Percentiles rank a stretch among this genome's conserved stretches.
phyloP scores from a whole-genome alignment of 2,888 invertebrate species.

The Palloptera scutellata region DNA sequence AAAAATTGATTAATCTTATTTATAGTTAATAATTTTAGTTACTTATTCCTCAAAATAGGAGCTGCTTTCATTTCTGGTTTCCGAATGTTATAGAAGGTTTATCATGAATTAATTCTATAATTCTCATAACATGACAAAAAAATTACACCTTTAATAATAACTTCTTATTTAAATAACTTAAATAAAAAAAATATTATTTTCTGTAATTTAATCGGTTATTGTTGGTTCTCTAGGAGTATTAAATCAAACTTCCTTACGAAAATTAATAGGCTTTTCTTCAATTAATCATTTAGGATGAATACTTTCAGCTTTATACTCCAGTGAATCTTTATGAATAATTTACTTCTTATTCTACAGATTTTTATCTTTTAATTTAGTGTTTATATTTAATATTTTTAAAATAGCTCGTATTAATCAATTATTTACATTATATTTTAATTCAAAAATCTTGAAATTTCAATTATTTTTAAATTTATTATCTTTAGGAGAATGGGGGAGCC shows the following conservation, averaged over 20 bases:
- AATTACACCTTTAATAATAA: constrained; percentile 62
- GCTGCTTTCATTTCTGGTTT: constrained; percentile 70
- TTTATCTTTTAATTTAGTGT: constrained; percentile 25
- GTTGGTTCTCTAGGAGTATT: constrained; percentile 67
- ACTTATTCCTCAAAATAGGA: constrained; percentile 68
- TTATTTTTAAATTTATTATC: constrained; percentile 68
- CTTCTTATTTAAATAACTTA: constrained; percentile 25
- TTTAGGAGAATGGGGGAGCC: constrained; percentile 69
- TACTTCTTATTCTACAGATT: constrained; percentile 43
- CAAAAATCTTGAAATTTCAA: constrained; percentile 66
- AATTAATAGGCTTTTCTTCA: constrained; percentile 71
- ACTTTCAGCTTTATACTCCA: constrained; percentile 64
- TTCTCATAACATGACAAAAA: constrained; percentile 66
- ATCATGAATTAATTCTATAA: constrained; percentile 68
- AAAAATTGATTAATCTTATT: constrained; percentile 65
- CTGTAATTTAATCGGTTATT: constrained; percentile 56
- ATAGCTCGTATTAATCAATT: constrained; percentile 24
- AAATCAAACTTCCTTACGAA: constrained; percentile 68
- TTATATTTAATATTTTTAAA: constrained; percentile 15
- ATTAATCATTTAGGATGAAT: constrained; percentile 73
- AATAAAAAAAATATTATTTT: constrained; percentile 44
- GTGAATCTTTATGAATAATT: constrained; percentile 62
- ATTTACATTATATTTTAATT: constrained; percentile 34
- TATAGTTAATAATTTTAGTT: constrained; percentile 62
- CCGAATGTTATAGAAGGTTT: constrained; percentile 69